Evolutionary conservation across 1,140 invertebrate genomes (phyloP), one percentile per base, ranked within the genome.

Genomic region (Orius insidiosus): DNA sequence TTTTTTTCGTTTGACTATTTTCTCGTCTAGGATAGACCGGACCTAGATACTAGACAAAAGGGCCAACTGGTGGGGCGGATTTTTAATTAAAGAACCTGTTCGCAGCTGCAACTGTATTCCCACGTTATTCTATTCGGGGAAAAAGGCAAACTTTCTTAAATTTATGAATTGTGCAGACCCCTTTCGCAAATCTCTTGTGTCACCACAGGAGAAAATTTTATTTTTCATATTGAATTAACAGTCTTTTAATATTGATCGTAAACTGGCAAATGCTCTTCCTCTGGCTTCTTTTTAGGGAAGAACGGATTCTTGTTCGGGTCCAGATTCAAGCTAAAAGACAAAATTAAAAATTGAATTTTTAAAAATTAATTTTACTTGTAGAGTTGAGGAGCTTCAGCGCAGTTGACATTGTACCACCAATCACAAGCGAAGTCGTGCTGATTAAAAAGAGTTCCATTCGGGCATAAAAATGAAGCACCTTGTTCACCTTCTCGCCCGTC

Each of bases 401-500:
- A 89, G 57, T 88, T 77, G 0, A 88, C 85, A 58, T 89, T 89
- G 63, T 87, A 88, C 85, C 85, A 89, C 85, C 85, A 90, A 58
- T 90, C 86, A 54, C 87, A 90, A 16, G 81, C 72, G 53, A 89
- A 87, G 56, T 85, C 80, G 35, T 76, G 69, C 57, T 90, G 86
- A 58, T 85, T 85, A 59, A 89, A 92, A 38, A 90, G 66, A 0
- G 87, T 90, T 0, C 85, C 85, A 56, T 89, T 87, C 3, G 84
- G 77, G 59, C 87, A 90, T 0, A 90, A 71, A 60, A 90, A 89
- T 0, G 73, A 70, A 0, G 80, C 78, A 0, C 80, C 81, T 58
- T 84, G 79, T 46, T 81, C 69, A 9, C 80, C 80, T 54, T 85
- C 80, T 3, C 81, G 72, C 5, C 81, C 81, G 53, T 85, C 81